Percentiles rank a stretch among this genome's conserved stretches.
Evolutionary conservation across 2,888 invertebrate species (phyloP).

Genomic region (Nymphalis urticae): DNA sequence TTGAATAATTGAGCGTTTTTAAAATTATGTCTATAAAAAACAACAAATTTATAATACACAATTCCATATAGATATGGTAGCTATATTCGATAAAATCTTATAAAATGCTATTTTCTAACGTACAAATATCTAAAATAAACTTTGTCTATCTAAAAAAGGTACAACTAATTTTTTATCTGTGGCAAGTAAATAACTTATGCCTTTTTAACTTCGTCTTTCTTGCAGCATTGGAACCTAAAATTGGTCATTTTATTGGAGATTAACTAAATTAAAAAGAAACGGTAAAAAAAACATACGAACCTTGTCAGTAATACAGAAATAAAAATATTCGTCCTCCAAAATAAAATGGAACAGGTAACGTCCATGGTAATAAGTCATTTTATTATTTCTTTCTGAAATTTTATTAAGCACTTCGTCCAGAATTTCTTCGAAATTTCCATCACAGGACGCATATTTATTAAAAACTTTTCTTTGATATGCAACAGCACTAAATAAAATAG

Average conservation of each 20-base stretch:
- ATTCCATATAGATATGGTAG: no score
- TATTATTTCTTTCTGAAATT: conserved; percentile 89
- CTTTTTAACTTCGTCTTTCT: neutral
- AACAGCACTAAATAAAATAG: conserved; percentile 93
- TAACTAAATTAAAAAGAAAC: conserved; percentile 17
- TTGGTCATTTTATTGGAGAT: no score
- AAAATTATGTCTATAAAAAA: no score
- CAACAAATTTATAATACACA: no score
- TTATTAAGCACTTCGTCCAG: conserved; percentile 91
- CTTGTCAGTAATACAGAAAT: conserved; percentile 96
- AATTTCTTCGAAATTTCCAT: conserved; percentile 96
- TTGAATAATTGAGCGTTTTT: no score
- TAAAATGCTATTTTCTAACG: no score
- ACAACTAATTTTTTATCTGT: no score
- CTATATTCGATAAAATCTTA: no score
- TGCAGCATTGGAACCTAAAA: neutral
- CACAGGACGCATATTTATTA: conserved; percentile 92
- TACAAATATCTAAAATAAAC: no score
- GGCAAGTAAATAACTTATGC: no score
- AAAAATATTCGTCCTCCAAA: conserved; percentile 89
- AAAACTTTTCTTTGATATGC: conserved; percentile 89
- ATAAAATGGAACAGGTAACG: conserved; percentile 89
- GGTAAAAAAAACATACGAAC: conserved; percentile 77
- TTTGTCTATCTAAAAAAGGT: no score
- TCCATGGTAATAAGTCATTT: conserved; percentile 91